phyloP scores from a whole-genome alignment of 2,113 vertebrate genomes.

The Pangasianodon gigas region DNA sequence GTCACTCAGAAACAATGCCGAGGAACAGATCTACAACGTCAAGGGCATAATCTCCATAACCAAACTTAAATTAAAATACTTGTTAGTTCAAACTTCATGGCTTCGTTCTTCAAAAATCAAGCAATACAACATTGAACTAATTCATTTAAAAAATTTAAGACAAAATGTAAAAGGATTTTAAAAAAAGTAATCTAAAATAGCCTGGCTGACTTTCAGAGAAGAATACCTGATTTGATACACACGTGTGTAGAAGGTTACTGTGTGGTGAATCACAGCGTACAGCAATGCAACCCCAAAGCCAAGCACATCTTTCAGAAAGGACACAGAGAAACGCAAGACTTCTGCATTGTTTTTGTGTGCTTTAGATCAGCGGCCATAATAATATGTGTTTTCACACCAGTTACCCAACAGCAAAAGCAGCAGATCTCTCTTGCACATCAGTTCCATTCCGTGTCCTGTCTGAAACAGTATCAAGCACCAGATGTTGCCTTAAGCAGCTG shows the following conservation, averaged over 20 bases:
- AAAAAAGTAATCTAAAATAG: neutral
- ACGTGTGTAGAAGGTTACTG: constrained; percentile 28
- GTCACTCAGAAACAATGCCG: constrained; percentile 10
- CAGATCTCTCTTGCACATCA: neutral
- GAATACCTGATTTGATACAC: constrained; percentile 69
- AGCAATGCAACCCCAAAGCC: neutral
- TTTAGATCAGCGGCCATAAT: neutral
- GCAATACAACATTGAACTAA: neutral
- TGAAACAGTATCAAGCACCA: neutral
- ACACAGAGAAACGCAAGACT: neutral
- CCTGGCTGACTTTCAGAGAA: neutral
- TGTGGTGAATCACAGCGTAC: neutral
- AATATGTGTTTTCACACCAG: neutral
- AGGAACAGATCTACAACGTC: constrained; percentile 11
- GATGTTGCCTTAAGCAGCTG: neutral
- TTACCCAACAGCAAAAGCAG: neutral
- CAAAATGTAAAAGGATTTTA: neutral
- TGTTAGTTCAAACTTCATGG: neutral
- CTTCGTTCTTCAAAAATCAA: neutral
- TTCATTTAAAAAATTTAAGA: neutral
- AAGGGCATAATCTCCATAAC: neutral
- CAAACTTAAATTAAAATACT: neutral
- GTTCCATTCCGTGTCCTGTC: neutral
- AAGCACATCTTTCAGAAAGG: neutral
- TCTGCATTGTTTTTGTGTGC: neutral